Percentiles rank a stretch among this genome's conserved stretches.
Evolutionary conservation across 2,888 invertebrate species (phyloP).

Genomic region (Byasa hedistus): DNA sequence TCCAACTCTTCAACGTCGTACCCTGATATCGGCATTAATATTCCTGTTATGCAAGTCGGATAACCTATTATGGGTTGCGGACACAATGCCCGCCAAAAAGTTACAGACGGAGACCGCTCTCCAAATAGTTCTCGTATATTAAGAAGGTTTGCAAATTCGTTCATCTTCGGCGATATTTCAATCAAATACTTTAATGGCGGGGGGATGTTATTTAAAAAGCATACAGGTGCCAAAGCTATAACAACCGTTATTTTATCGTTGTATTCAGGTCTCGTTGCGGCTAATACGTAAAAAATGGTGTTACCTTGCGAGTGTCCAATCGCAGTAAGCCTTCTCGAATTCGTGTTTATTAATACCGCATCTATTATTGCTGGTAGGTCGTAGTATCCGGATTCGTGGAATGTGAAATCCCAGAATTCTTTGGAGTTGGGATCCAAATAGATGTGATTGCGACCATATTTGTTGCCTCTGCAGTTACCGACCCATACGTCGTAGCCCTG

Average conservation of each 20-base stretch:
- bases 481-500: no score
- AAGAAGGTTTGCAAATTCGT: constrained; percentile 50
- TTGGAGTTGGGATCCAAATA: constrained; percentile 51
- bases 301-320: no score
- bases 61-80: constrained; percentile 27
- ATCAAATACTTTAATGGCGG: constrained; percentile 42
- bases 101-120: constrained; percentile 4
- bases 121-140: constrained; percentile 34
- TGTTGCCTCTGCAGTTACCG: no score
- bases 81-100: constrained; percentile 26
- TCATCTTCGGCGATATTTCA: constrained; percentile 45
- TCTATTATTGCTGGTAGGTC: constrained; percentile 83
- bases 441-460: constrained; percentile 61
- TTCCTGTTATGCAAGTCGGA: constrained; percentile 28
- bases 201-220: constrained; percentile 58
- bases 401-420: constrained; percentile 76
- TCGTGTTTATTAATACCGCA: no score
- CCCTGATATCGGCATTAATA: constrained; percentile 31
- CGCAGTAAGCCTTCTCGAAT: no score
- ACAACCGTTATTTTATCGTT: no score
- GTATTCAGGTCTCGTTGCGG: no score
- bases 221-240: constrained; percentile 76
- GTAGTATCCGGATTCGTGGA: constrained; percentile 83
- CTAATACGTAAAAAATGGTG: no score
- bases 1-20: constrained; percentile 35